A percentile compares a stretch with the other conserved stretches of the same genome.
Conservation (phyloP, 2,113 vertebrate species). For the Saiga tatarica region DNA sequence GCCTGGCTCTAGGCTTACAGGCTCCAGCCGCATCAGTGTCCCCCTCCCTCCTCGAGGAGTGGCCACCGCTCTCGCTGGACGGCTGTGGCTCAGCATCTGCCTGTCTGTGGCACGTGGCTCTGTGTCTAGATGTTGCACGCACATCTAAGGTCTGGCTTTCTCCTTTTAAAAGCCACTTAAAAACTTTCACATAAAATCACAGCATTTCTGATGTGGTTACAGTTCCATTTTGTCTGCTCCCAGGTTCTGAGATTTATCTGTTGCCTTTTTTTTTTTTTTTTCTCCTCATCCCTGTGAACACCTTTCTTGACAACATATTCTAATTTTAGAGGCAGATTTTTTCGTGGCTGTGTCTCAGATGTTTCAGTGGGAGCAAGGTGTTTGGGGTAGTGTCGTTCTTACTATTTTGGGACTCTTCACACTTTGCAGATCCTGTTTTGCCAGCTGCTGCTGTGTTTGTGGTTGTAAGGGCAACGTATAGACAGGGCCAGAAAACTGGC, state of each 20-base stretch:
- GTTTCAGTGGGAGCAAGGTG: slow-evolving; percentile 18
- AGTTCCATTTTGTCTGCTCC: neutral
- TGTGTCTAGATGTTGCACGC: neutral
- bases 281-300: neutral
- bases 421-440: slow-evolving; percentile 8
- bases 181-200: neutral
- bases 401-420: slow-evolving; percentile 40
- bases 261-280: neutral
- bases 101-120: neutral
- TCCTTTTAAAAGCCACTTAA: neutral
- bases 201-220: neutral
- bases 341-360: neutral
- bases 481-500: neutral
- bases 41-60: neutral
- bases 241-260: neutral
- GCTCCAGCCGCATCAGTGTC: accelerated
- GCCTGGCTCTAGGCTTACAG: neutral
- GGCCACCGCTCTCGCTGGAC: neutral
- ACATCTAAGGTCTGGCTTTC: neutral
- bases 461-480: neutral
- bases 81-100: neutral
- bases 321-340: neutral
- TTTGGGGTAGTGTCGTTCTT: slow-evolving; percentile 24
- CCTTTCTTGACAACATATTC: neutral
- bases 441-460: slow-evolving; percentile 2